Conservation (phyloP, 2,888 invertebrate species). For the Cantharis flavilabris region DNA sequence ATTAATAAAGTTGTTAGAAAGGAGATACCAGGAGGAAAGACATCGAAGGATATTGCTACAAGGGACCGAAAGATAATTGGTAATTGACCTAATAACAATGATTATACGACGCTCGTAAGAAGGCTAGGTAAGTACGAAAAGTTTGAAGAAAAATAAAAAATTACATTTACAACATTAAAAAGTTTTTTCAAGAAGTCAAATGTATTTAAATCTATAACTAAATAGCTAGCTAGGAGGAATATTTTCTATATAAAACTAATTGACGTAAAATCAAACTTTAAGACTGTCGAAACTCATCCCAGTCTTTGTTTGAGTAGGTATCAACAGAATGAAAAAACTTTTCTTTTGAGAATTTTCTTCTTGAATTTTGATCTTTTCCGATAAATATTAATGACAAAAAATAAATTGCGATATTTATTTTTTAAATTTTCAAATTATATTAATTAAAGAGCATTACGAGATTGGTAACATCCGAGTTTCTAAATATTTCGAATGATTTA, state of each 20-base stretch:
- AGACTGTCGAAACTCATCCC: neutral
- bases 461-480: neutral
- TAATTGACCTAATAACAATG: neutral
- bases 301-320: neutral
- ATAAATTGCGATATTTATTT: neutral
- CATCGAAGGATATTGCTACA: neutral
- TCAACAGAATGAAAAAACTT: neutral
- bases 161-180: neutral
- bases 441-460: neutral
- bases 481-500: neutral
- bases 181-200: neutral
- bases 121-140: neutral
- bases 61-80: neutral
- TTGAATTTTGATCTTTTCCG: neutral
- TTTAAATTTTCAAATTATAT: neutral
- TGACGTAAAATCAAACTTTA: neutral
- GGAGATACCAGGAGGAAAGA: neutral
- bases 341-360: neutral
- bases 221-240: neutral
- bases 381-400: neutral
- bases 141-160: neutral
- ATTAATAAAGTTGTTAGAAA: neutral
- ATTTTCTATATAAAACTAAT: neutral
- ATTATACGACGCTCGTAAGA: neutral
- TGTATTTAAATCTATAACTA: neutral